A percentile compares a stretch with the other conserved stretches of the same genome.
Conservation (phyloP, 1,140 invertebrate genomes). For the Diplogasteroides magnus region DNA sequence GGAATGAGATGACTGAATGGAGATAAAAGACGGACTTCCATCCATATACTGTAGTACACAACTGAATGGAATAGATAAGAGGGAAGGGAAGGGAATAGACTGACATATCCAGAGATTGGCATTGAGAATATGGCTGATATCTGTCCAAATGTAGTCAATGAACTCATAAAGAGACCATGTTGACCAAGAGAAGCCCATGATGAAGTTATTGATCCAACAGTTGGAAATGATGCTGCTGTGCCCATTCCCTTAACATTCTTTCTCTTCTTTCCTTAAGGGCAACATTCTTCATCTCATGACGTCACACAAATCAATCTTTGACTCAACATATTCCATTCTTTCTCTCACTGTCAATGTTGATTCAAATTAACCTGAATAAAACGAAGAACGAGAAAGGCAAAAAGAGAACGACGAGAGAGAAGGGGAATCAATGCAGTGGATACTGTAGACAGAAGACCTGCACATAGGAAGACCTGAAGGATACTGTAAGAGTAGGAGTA, state of each 20-base stretch:
- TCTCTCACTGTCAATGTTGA: too few relatives aligned
- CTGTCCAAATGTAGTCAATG: slow-evolving; percentile 33
- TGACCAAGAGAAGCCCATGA: slow-evolving; percentile 31
- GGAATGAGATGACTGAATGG: slow-evolving; percentile 20
- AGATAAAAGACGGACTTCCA: slow-evolving; percentile 32
- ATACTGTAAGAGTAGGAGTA: not conserved
- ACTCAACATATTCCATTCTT: too few relatives aligned
- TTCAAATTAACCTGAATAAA: slow-evolving; percentile 33
- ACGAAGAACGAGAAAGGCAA: slow-evolving; percentile 40
- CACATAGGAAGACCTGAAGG: slow-evolving; percentile 27
- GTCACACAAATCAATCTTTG: too few relatives aligned
- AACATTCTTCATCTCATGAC: too few relatives aligned
- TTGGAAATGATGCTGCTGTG: slow-evolving; percentile 30
- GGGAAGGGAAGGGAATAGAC: not conserved
- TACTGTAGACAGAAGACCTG: slow-evolving; percentile 41
- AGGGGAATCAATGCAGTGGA: slow-evolving; percentile 45
- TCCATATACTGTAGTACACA: slow-evolving; percentile 23
- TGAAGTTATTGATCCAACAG: slow-evolving; percentile 29
- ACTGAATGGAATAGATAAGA: slow-evolving; percentile 15
- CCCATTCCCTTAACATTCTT: slow-evolving; percentile 24
- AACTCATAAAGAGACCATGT: slow-evolving; percentile 28
- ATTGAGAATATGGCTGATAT: slow-evolving; percentile 24
- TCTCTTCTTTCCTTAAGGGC: too few relatives aligned
- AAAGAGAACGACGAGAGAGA: slow-evolving; percentile 32
- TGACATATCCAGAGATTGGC: slow-evolving; percentile 25